Conservation (phyloP, 2,113 vertebrate genomes). For the Acanthochromis polyacanthus region DNA sequence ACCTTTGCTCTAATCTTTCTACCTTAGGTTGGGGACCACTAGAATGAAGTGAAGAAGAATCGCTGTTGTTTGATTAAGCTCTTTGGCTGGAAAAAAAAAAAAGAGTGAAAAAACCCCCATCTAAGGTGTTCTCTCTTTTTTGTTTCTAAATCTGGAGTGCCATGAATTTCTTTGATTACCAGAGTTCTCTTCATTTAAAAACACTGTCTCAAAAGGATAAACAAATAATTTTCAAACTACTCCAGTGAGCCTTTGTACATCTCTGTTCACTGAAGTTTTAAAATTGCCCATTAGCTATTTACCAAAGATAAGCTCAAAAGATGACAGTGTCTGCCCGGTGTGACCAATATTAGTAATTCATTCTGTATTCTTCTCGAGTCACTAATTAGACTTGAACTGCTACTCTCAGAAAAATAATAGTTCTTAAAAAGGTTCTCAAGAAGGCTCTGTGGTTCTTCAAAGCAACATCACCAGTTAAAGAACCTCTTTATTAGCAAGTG, state of each 20-base stretch:
- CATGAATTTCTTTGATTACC: conserved; percentile 18
- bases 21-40: conserved; percentile 58
- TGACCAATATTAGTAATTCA: conserved; percentile 7
- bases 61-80: conserved; percentile 50
- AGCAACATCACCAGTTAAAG: too few species aligned
- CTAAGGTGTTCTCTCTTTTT: not conserved
- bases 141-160: not conserved
- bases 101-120: not conserved
- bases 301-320: conserved; percentile 46
- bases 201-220: conserved; percentile 40
- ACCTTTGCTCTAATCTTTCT: conserved; percentile 67
- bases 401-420: not conserved
- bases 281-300: conserved; percentile 42
- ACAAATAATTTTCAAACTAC: conserved; percentile 48
- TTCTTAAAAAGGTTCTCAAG: too few species aligned
- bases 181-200: conserved; percentile 37
- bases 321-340: conserved; percentile 17
- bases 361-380: conserved; percentile 20
- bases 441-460: too few species aligned
- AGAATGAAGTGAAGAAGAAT: conserved; percentile 40
- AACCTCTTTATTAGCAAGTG: too few species aligned
- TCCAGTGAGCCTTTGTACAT: conserved; percentile 25
- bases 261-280: conserved; percentile 46
- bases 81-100: conserved; percentile 28
- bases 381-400: conserved; percentile 40